Evolutionary conservation across 2,888 invertebrate genomes (phyloP).

Genomic region (Campoplex nolae): DNA sequence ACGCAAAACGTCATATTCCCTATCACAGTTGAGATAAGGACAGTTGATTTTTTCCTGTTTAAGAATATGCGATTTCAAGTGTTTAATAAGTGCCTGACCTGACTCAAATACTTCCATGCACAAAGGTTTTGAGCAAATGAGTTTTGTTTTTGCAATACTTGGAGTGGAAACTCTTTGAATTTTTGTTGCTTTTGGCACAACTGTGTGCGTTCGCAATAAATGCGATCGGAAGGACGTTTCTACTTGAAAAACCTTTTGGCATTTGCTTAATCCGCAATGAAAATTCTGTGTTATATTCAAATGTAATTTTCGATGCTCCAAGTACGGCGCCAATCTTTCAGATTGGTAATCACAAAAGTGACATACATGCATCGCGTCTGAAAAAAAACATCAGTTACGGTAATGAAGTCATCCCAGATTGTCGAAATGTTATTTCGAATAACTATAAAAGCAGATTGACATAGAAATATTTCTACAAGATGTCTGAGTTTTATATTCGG

Average conservation of each 20-base stretch:
- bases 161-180: background rate
- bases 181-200: background rate
- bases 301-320: constrained; percentile 36
- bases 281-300: constrained; percentile 21
- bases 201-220: constrained; percentile 18
- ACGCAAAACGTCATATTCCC: constrained; percentile 50
- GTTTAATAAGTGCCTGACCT: constrained; percentile 9
- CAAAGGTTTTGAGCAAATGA: constrained; percentile 6
- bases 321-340: constrained; percentile 5
- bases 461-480: too few relatives aligned
- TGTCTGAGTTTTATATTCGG: too few relatives aligned
- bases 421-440: too few relatives aligned
- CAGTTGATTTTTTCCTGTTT: constrained; percentile 50
- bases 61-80: constrained; percentile 61
- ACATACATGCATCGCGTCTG: constrained; percentile 13
- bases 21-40: constrained; percentile 45
- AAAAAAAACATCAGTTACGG: background rate
- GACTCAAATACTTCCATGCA: constrained; percentile 21
- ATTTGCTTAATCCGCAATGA: constrained; percentile 12
- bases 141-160: constrained; percentile 13
- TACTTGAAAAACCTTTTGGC: background rate
- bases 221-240: constrained; percentile 21
- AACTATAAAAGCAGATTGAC: too few relatives aligned
- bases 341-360: constrained; percentile 30
- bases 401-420: too few relatives aligned